Evolutionary conservation across 2,797 vertebrate species (phyloP), one percentile per base, ranked within the genome.

Genomic region (Xerus rutilus): DNA sequence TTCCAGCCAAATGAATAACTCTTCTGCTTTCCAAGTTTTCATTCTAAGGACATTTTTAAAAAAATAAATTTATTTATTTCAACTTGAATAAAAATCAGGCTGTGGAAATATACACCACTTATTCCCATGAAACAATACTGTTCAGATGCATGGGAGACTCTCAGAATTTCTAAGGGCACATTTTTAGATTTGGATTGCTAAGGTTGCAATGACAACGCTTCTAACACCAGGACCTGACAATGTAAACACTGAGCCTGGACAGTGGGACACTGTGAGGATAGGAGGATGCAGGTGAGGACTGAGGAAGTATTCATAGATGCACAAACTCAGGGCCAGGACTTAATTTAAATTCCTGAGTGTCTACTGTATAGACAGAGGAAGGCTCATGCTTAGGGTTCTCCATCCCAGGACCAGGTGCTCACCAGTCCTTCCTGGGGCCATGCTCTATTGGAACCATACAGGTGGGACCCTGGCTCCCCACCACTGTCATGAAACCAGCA

Each of bases 11-110:
- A 85, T 35, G 10, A 96, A 76, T 57, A 62, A 86, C 45, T 17
- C 9, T 10, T 83, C 89, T 52, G 28, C 86, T 94, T 97, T 96
- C 94, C 69, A 89, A 86, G 47, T 91, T 87, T 79, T 39, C 84
- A 72, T 7, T 67, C 13, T 86, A 72, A 87, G n/a, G 72, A 79
- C 43, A 90, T 52, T 95, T 67, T 35, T 57, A 95, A 85, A 95
- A 85, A 94, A 84, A 70, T 77, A 87, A 95, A 94, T 94, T 79
- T 49, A 86, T 23, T 83, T 91, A 93, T 49, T 93, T 87, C 89
- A 32, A 45, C 14, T 52, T 21, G 47, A 95, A 92, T 77, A 32
- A 64, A 84, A 86, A 47, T 43, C 2, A 43, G 52, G 57, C 35
- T 81, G 6, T 52, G 70, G 74, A 91, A 88, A 91, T 21, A 7